Evolutionary conservation across 2,113 vertebrate species (phyloP), one percentile per base, ranked within the genome.

Genomic region (Cephalopterus ornatus): DNA sequence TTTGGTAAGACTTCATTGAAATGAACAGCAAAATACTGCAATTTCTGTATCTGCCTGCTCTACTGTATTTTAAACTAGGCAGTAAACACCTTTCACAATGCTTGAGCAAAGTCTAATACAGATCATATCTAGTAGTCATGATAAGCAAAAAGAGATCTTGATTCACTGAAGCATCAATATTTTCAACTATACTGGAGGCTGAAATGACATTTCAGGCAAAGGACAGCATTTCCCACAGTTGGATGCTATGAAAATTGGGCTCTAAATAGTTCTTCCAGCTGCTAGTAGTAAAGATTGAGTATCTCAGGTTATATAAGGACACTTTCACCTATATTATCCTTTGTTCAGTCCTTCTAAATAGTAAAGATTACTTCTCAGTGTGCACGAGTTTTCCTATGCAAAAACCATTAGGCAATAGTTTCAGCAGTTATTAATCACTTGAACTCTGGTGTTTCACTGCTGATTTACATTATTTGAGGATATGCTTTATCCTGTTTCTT

Each of bases 401-500:
- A 91, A 94, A 94, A 49, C 2, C n/a, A 73, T 72, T 66, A 70
- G n/a, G 19, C 66, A 89, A 42, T 44, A 85, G 14, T 41, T 47
- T 85, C 55, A 62, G 59, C 37, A 76, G 42, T 65, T 88, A 96
- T 76, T 76, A 91, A 85, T 82, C 78, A 88, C 23, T 71, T 0
- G 0, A 82, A 82, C 13, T 55, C n/a, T 1, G 1, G 11, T 79
- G 21, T 76, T 94, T 87, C 41, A 72, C 37, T 79, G 53, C 46
- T 50, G 66, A 85, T 88, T 95, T 93, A 94, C 66, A 62, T 81
- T 91, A 89, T 78, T 50, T 95, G 53, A 82, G 46, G 53, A 53
- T 68, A 79, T 76, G n/a, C 23, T 56, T 91, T 80, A 79, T 75
- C 32, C 62, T 68, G 8, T 63, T 93, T 35, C 59, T 80, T 79